A percentile compares a stretch with the other conserved stretches of the same genome.
Evolutionary conservation across 2,888 invertebrate genomes (phyloP).

Genomic region (Pristionchus entomophagus): DNA sequence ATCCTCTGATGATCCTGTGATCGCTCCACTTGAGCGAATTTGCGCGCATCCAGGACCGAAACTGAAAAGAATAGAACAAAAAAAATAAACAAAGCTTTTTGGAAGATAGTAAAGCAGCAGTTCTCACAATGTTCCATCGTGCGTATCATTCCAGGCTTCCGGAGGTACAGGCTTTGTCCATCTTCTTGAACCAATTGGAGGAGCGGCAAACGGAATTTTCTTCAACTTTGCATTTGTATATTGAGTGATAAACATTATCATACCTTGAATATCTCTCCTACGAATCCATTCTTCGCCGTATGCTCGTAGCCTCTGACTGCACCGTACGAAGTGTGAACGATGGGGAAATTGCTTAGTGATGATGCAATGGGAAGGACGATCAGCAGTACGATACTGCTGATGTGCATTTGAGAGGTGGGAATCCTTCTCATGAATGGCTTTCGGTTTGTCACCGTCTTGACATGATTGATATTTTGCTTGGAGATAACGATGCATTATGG

Average conservation of each 20-base stretch:
- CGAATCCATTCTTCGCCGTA: neutral
- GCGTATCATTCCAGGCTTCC: neutral
- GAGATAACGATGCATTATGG: too few species aligned
- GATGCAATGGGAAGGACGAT: neutral
- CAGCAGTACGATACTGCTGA: too few species aligned
- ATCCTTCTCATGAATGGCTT: too few species aligned
- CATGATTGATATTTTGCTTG: too few species aligned
- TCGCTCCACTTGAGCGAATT: too few species aligned
- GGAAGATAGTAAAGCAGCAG: too few species aligned
- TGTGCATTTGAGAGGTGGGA: too few species aligned
- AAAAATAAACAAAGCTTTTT: too few species aligned
- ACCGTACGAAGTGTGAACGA: neutral
- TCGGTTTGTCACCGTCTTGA: too few species aligned
- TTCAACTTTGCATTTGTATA: neutral
- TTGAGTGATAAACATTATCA: neutral
- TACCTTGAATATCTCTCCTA: slow-evolving; percentile 8
- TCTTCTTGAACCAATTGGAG: neutral
- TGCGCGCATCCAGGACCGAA: slow-evolving; percentile 21
- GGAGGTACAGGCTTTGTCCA: neutral
- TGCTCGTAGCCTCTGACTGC: neutral
- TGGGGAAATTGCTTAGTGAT: neutral
- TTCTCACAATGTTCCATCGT: slow-evolving; percentile 14
- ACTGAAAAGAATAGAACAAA: too few species aligned
- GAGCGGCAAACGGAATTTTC: neutral
- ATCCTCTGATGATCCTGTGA: slow-evolving; percentile 18